These are phyloP conservation scores for Melikaiella ostensackeni DNA, from an alignment of 2,888 invertebrate species.

Conservation along the genomic window DNA sequence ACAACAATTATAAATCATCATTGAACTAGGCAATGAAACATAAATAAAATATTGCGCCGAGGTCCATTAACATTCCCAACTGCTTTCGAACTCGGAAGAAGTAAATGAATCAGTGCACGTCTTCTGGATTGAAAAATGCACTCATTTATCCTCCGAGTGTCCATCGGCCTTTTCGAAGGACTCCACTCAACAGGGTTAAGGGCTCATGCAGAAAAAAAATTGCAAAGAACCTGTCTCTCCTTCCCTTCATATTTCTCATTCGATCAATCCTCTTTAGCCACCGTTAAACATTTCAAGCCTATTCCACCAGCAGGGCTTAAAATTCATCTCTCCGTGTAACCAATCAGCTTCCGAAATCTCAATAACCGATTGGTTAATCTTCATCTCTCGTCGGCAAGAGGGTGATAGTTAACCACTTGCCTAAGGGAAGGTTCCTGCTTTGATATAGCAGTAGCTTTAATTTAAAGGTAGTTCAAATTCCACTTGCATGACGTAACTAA, in stretches of 20 bases:
- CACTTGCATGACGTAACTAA: neutral
- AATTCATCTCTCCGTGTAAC: conserved; percentile 37
- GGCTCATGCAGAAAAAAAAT: conserved; percentile 27
- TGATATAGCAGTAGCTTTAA: conserved; percentile 10
- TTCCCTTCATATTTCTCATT: conserved; percentile 32
- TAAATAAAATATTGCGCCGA: conserved; percentile 48
- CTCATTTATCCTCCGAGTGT: conserved; percentile 57
- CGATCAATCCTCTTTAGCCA: conserved; percentile 39
- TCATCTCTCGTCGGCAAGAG: conserved; percentile 11
- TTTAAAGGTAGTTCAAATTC: conserved; percentile 18
- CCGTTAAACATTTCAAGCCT: conserved; percentile 37
- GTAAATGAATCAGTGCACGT: conserved; percentile 43
- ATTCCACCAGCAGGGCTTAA: conserved; percentile 25
- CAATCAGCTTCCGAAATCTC: conserved; percentile 41
- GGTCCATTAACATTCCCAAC: conserved; percentile 27
- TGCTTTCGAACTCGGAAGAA: conserved; percentile 27
- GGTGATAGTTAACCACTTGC: conserved; percentile 36
- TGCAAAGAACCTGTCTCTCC: conserved; percentile 34
- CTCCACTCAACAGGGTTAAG: conserved; percentile 29
- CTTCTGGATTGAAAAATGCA: conserved; percentile 59
- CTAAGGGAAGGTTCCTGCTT: conserved; percentile 20
- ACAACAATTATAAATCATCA: conserved; percentile 75
- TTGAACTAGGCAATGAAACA: conserved; percentile 71
- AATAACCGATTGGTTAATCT: conserved; percentile 38
- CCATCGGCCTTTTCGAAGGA: conserved; percentile 52